Base-by-base conservation (phyloP, 2,888 invertebrate species). In the Mythimna albipuncta region DNA sequence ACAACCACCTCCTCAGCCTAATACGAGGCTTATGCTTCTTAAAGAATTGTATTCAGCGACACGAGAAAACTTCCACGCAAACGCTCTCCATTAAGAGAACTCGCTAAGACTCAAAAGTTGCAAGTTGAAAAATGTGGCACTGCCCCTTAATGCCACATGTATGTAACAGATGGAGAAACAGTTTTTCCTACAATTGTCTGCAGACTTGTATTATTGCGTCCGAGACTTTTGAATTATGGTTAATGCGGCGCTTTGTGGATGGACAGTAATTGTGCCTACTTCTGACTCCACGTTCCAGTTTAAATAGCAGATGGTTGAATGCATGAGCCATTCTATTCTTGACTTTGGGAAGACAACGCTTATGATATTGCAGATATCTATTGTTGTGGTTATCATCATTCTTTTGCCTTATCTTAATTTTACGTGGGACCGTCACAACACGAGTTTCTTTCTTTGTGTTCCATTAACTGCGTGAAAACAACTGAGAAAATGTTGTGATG, bases 61-160 rank as follows among this genome's bases (percentile, higher is more conserved):
- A 11, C 21, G 19, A 65, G 61, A 76, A 44, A 72, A 77, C 59
- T 82, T 72, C 32, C 57, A 81, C 69, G 44, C 55, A 52, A 72
- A 62, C 54, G 47, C 26, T 54, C 70, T 35, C 57, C 69, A 62
- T 67, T 62, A 75, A 21, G 32, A 71, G 58, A 75, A 68, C 76
- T 71, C 50, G 76, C 67, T 68, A 68, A 70, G 62, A 71, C 50
- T 52, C 7, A 13, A 72, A 72, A 69, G 61, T 58, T 61, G 68
- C 35, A 21, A 35, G 57, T 73, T 69, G 50, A 52, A 64, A 67
- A 71, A 64, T 70, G 68, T 82, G 73, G 68, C 69, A 66, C 47
- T 64, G 62, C 54, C 57, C 69, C 38, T 70, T 65, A 77, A 61
- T 65, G 61, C 50, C 69, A 41, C 41, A 57, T 54, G 52, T 77